Conservation (phyloP, 2,113 vertebrate species). For the Stegostoma tigrinum region DNA sequence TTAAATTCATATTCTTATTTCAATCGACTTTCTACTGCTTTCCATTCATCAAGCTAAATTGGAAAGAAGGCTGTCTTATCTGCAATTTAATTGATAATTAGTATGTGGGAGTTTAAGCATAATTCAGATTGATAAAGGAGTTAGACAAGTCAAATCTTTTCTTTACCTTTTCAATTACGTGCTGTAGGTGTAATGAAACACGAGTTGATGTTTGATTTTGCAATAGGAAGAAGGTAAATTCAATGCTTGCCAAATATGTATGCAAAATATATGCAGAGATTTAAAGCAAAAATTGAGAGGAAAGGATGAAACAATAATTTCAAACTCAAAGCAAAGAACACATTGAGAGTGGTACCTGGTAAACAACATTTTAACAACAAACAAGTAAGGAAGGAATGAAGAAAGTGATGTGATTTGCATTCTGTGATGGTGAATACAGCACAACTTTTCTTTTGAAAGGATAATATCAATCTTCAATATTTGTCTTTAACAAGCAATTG, state of each 20-base stretch:
- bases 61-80: not conserved
- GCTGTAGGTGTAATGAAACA: not conserved
- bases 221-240: not conserved
- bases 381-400: not conserved
- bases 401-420: not conserved
- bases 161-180: conserved; percentile 11
- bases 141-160: not conserved
- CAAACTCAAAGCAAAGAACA: conserved; percentile 9
- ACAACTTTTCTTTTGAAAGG: not conserved
- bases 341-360: not conserved
- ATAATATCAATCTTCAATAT: not conserved
- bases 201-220: not conserved
- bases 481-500: not conserved
- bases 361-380: not conserved
- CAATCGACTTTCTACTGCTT: conserved; percentile 3
- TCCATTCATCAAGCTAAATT: conserved; percentile 18
- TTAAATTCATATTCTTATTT: conserved; percentile 1
- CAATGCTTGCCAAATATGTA: not conserved
- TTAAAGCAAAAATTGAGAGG: not conserved
- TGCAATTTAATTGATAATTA: conserved; percentile 24
- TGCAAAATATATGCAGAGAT: not conserved
- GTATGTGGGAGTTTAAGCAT: not conserved
- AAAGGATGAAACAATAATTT: conserved; percentile 5
- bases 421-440: not conserved
- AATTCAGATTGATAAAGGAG: conserved; percentile 23